phyloP scores from a whole-genome alignment of 2,888 invertebrate genomes.

The Limenitis camilla region DNA sequence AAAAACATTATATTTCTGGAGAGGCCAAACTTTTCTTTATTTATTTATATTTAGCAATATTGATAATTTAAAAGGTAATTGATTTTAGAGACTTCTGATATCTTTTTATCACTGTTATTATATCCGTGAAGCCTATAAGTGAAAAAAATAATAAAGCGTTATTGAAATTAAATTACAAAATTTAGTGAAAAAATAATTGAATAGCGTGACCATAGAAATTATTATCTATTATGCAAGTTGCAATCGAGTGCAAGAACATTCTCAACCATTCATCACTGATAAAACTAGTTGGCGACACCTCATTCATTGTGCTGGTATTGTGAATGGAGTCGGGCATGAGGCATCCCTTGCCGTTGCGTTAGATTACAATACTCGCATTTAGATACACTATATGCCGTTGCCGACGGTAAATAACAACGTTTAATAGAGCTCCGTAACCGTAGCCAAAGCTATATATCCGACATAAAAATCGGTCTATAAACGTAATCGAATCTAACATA shows the following conservation, averaged over 20 bases:
- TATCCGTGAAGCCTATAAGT: no score
- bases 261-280: slow-evolving; percentile 52
- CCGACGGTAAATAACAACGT: slow-evolving; percentile 1
- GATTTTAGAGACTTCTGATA: no score
- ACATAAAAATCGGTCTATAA: no score
- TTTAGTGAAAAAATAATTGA: slow-evolving; percentile 10
- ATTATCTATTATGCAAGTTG: slow-evolving; percentile 9
- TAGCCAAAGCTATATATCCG: no score
- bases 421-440: background rate
- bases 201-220: slow-evolving; percentile 18
- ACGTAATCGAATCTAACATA: no score
- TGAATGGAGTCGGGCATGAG: slow-evolving; percentile 2
- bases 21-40: no score
- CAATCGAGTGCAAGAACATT: slow-evolving; percentile 13
- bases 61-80: no score
- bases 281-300: slow-evolving; percentile 54
- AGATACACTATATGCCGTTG: background rate
- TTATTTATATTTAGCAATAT: no score
- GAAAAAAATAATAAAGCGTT: background rate
- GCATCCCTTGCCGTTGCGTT: slow-evolving; percentile 6
- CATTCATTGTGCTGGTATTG: slow-evolving; percentile 37
- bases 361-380: slow-evolving; percentile 1
- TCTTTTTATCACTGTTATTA: no score
- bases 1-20: no score
- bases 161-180: slow-evolving; percentile 6